Conservation (phyloP, 2,113 vertebrate species). For the Ciconia boyciana region DNA sequence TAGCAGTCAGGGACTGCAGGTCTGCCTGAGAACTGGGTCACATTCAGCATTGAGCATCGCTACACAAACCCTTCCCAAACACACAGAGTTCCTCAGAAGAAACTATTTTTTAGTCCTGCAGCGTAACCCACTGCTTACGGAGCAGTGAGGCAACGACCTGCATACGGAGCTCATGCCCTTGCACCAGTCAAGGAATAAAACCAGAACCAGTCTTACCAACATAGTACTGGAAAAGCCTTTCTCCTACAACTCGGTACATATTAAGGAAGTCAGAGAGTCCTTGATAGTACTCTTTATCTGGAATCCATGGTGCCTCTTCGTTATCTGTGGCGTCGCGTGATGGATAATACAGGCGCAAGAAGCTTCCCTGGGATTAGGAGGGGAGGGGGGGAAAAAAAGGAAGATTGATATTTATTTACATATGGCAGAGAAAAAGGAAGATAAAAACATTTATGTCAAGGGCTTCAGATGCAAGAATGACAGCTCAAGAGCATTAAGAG, state of each 20-base stretch:
- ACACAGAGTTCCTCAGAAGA: background rate
- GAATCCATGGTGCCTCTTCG: conserved; percentile 85
- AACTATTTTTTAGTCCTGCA: background rate
- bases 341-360: conserved; percentile 93
- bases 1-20: background rate
- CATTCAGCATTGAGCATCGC: background rate
- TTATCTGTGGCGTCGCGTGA: conserved; percentile 63
- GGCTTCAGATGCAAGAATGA: background rate
- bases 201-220: conserved; percentile 79
- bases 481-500: background rate
- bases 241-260: conserved; percentile 75
- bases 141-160: rapidly evolving
- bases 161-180: background rate
- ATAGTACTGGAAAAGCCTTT: conserved; percentile 78
- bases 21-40: background rate
- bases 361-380: conserved; percentile 77
- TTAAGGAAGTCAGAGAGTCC: conserved; percentile 91
- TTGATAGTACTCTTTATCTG: conserved; percentile 85
- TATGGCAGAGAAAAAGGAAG: background rate
- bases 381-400: background rate
- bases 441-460: background rate
- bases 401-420: background rate
- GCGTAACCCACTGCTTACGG: background rate
- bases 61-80: background rate
- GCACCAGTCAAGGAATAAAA: background rate